Percentiles rank a stretch among this genome's conserved stretches.
Conservation (phyloP, 1,140 invertebrate genomes). For the Drosophila lacertosa region DNA sequence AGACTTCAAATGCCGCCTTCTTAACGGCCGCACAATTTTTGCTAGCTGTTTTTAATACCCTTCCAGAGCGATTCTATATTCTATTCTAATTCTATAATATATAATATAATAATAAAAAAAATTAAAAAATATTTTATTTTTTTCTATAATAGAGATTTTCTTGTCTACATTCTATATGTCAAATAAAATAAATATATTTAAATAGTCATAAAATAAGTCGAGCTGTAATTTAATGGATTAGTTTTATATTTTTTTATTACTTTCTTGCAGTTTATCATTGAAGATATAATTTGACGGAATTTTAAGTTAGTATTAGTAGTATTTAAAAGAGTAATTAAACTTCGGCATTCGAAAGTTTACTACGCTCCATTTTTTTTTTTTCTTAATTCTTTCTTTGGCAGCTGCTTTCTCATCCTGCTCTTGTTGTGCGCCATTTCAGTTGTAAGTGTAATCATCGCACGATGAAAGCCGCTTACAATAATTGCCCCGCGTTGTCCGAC, state of each 20-base stretch:
- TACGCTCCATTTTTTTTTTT: not conserved
- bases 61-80: too few species aligned
- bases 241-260: too few species aligned
- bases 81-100: too few species aligned
- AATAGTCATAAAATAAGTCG: too few species aligned
- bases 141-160: too few species aligned
- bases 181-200: too few species aligned
- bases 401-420: slow-evolving; percentile 23
- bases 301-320: not conserved
- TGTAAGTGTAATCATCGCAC: slow-evolving; percentile 82
- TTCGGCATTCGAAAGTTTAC: not conserved
- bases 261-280: too few species aligned
- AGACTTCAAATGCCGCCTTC: slow-evolving; percentile 33
- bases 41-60: too few species aligned
- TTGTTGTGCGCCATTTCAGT: slow-evolving; percentile 69
- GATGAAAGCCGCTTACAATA: slow-evolving; percentile 82
- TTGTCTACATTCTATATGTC: too few species aligned
- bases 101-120: too few species aligned
- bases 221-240: too few species aligned
- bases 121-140: too few species aligned
- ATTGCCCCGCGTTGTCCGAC: slow-evolving; percentile 75
- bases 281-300: not conserved
- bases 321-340: not conserved
- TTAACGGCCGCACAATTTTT: slow-evolving; percentile 30
- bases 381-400: not conserved